Evolutionary conservation across 2,888 invertebrate species (phyloP).

Genomic region (Ormyrus pomaceus): DNA sequence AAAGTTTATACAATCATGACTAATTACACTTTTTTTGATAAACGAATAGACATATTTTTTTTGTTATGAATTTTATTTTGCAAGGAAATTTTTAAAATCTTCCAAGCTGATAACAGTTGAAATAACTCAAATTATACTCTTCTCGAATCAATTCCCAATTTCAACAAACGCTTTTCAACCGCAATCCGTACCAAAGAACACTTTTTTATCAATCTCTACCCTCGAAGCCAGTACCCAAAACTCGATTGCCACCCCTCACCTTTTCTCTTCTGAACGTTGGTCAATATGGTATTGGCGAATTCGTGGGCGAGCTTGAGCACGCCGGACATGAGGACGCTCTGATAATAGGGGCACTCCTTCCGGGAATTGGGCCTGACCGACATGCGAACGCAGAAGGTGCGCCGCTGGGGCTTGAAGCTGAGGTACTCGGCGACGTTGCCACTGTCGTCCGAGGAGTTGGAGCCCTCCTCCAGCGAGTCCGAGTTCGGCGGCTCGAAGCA

Average conservation of each 20-base stretch:
- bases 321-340: constrained; percentile 76
- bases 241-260: constrained; percentile 6
- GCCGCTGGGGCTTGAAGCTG: constrained; percentile 68
- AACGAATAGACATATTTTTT: no score
- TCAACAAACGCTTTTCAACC: no score
- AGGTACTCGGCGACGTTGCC: constrained; percentile 30
- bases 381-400: constrained; percentile 76
- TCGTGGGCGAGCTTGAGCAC: constrained; percentile 72
- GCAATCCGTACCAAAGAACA: no score
- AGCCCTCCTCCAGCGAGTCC: constrained; percentile 74
- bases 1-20: no score
- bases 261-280: constrained; percentile 55
- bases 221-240: no score
- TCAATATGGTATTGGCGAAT: constrained; percentile 50
- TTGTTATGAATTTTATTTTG: no score
- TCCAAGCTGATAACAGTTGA: no score
- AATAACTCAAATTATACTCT: no score
- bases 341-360: constrained; percentile 77
- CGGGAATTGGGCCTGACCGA: constrained; percentile 75
- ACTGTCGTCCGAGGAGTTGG: constrained; percentile 74
- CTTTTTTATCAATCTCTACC: no score
- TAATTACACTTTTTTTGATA: no score
- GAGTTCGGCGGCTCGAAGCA: constrained; percentile 70
- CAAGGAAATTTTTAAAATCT: no score
- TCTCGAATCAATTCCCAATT: no score